These are phyloP conservation scores for Elachura formosa DNA, from an alignment of 2,113 vertebrate species.

Conservation along the genomic window DNA sequence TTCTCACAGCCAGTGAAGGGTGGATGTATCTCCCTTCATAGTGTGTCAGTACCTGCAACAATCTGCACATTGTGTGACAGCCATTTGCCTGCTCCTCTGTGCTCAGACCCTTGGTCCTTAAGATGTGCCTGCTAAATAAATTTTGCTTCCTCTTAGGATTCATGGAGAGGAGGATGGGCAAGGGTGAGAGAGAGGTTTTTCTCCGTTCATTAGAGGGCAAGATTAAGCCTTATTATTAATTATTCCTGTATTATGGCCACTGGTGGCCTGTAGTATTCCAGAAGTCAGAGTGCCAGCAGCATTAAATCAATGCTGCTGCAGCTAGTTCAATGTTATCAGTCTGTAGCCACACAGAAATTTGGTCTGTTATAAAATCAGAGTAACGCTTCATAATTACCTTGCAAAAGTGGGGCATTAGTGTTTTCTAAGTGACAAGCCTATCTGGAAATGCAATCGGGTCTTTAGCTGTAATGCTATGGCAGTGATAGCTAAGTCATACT, in stretches of 20 bases:
- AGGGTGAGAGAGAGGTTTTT: background rate
- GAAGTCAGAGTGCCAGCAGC: slow-evolving; percentile 26
- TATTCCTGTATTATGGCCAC: slow-evolving; percentile 25
- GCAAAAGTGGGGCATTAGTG: slow-evolving; percentile 48
- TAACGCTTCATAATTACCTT: slow-evolving; percentile 41
- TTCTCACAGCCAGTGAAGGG: background rate
- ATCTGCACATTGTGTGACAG: fast-evolving
- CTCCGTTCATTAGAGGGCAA: background rate
- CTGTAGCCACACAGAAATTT: slow-evolving; percentile 20
- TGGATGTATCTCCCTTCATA: background rate
- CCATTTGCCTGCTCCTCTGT: background rate
- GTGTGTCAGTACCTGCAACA: background rate
- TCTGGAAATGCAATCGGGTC: background rate
- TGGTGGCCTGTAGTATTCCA: slow-evolving; percentile 28
- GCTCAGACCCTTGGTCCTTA: background rate
- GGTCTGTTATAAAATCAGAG: slow-evolving; percentile 40
- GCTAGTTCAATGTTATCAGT: slow-evolving; percentile 47
- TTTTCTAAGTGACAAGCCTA: slow-evolving; percentile 45
- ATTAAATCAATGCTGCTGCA: slow-evolving; percentile 42
- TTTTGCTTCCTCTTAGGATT: background rate
- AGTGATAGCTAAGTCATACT: slow-evolving; percentile 12
- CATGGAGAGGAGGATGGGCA: background rate
- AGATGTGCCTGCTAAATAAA: background rate
- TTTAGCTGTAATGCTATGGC: background rate
- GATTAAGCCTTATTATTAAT: slow-evolving; percentile 49